Evolutionary conservation across 2,888 invertebrate genomes (phyloP), one percentile per base, ranked within the genome.

Genomic region (Ctena decussata): DNA sequence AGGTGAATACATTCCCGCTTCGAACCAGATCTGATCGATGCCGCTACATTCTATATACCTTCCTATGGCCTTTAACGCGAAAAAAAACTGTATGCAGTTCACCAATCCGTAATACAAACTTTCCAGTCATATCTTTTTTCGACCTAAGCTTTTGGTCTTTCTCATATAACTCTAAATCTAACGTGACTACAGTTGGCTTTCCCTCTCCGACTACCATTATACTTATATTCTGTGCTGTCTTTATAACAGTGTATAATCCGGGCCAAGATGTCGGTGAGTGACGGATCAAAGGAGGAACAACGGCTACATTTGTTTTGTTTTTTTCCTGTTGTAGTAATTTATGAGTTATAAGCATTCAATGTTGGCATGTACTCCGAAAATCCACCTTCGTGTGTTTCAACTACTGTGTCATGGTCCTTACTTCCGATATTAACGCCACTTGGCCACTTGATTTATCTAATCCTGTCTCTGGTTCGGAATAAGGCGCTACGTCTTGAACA

Each of bases 1-100:
- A 35, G 65, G 65, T 35, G 35, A 35, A 65, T 65, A 65, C 35
- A 65, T 65, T 32, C 72, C 72, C 18, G 72, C 72, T 72, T 72
- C 72, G 27, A 72, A 8, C 44, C 41, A 72, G 18, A 41, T 30
- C 72, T 72, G 72, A 41, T 72, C 72, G 3, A 72, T 41, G 18
- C 72, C 72, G n/a, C 72, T 72, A 12, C 41, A 30, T 21, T 72
- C 72, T 41, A 72, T 72, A 32, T 72, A 72, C 46, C 46, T 3
- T 30, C 72, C 72, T 11, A 72, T 72, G 30, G 72, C 41, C 32
- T 46, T 72, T 15, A 72, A n/a, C 2, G 72, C 72, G 5, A 24
- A 24, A 41, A 41, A n/a, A 72, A 27, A n/a, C n/a, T 3, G 44
- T 72, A 12, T 72, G 72, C 41, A 72, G 41, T 72, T 72, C 72